Conservation (phyloP, 2,888 invertebrate species). For the Meganola albula region DNA sequence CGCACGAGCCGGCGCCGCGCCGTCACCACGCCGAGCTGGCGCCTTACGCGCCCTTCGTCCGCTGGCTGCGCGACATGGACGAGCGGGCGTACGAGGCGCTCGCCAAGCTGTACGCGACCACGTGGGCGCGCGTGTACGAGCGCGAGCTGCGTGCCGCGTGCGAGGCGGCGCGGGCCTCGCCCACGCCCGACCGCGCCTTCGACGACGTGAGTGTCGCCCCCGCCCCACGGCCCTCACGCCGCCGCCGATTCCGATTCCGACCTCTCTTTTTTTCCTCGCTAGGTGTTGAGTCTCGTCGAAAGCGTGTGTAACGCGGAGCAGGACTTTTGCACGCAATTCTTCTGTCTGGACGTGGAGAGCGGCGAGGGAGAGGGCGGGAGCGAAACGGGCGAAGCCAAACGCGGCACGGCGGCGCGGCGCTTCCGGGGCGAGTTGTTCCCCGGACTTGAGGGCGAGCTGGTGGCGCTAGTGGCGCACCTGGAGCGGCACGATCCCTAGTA, state of each 20-base stretch:
- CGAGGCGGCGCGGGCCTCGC: constrained; percentile 82
- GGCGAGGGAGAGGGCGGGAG: constrained; percentile 33
- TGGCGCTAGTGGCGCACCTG: constrained; percentile 89
- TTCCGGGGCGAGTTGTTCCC: constrained; percentile 95
- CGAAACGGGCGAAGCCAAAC: constrained; percentile 24
- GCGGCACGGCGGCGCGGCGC: constrained; percentile 64
- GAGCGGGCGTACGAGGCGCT: constrained; percentile 88
- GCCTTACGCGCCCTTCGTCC: constrained; percentile 93
- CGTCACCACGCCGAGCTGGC: constrained; percentile 91
- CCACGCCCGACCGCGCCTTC: constrained; percentile 77
- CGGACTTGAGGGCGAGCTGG: constrained; percentile 90
- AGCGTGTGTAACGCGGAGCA: constrained; percentile 96
- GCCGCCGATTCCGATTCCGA: constrained; percentile 10
- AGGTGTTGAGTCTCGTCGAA: constrained; percentile 92
- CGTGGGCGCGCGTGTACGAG: constrained; percentile 92
- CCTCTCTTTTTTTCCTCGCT: constrained; percentile 4
- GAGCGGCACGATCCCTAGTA: constrained; percentile 94
- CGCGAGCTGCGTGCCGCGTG: constrained; percentile 88
- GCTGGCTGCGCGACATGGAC: constrained; percentile 93
- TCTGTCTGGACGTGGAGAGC: constrained; percentile 82
- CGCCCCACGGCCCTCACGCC: constrained; percentile 34
- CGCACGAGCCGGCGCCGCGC: constrained; percentile 32
- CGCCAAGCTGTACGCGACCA: constrained; percentile 86
- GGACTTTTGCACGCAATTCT: constrained; percentile 95
- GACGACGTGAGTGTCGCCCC: constrained; percentile 82